A percentile compares a stretch with the other conserved stretches of the same genome.
Evolutionary conservation across 2,888 invertebrate species (phyloP).

Genomic region (Elmis aenea): DNA sequence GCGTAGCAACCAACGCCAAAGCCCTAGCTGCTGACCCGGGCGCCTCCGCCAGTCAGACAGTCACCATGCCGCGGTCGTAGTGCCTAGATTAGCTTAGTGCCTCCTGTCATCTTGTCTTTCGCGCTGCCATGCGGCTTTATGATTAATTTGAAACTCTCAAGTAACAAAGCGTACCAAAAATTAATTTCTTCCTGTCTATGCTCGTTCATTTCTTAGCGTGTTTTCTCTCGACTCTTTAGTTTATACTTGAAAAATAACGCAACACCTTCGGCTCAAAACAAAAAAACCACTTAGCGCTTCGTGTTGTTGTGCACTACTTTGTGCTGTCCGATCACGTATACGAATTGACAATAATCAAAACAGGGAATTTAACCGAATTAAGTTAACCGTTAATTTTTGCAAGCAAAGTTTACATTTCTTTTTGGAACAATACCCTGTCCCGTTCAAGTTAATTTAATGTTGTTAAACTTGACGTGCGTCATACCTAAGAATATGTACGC

Average conservation of each 20-base stretch:
- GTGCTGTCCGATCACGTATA: slow-evolving; percentile 20
- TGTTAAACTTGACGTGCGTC: slow-evolving; percentile 25
- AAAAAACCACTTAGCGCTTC: neutral
- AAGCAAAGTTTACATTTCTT: too few species aligned
- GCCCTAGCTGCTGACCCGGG: slow-evolving; percentile 31
- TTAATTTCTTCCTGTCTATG: neutral
- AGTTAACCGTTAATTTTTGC: slow-evolving; percentile 7
- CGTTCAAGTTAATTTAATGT: too few species aligned
- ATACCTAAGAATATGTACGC: slow-evolving; percentile 21
- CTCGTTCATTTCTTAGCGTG: neutral
- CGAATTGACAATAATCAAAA: slow-evolving; percentile 30
- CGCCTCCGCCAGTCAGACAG: slow-evolving; percentile 25
- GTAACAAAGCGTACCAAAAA: neutral
- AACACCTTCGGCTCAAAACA: too few species aligned
- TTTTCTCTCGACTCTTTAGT: neutral
- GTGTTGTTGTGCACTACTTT: neutral
- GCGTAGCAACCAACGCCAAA: slow-evolving; percentile 31
- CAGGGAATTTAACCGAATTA: slow-evolving; percentile 30
- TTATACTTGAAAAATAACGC: too few species aligned
- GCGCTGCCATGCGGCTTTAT: slow-evolving; percentile 19
- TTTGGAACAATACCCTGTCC: too few species aligned
- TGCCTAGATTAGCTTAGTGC: slow-evolving; percentile 33
- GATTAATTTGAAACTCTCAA: neutral
- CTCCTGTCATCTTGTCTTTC: slow-evolving; percentile 22
- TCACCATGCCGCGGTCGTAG: slow-evolving; percentile 33